Evolutionary conservation across 2,888 invertebrate genomes (phyloP), one percentile per base, ranked within the genome.

Genomic region (Amblyjoppa fuscipennis): DNA sequence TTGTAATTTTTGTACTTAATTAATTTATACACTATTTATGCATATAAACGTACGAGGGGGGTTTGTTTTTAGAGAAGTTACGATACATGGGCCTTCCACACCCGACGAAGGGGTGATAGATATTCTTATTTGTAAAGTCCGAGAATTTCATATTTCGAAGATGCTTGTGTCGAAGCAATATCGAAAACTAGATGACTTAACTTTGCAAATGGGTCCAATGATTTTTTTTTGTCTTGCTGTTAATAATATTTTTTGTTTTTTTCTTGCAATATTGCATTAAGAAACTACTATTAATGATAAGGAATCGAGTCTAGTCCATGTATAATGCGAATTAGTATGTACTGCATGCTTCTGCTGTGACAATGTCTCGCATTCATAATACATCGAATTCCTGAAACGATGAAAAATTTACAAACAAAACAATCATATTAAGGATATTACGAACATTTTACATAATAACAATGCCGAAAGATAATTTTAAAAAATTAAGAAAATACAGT

Each of bases 261-360:
- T 90, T 88, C 87, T 91, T 90, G 91, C 90, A 91, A 91, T 90
- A 90, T 91, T 89, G 89, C 91, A 91, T 87, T 89, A 89, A 89
- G 85, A 91, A 89, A 89, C 88, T 92, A 91, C 88, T 91, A 91
- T 90, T 92, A 92, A 92, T 89, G 90, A 91, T 94, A 93, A 94
- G 93, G 92, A 94, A 93, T 94, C 92, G 90, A 93, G 91, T 94
- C 94, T 94, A 94, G 94, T 94, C 94, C 93, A 93, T 91, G 93
- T 92, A 92, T 91, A 90, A 93, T 92, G 91, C 92, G 92, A 93
- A 92, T 91, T 91, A 87, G 89, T 90, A 90, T 71, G 90, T 91
- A 90, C 89, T 81, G 75, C 73, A 90, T 93, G 93, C 93, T 92
- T 92, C 90, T 89, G 92, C 91, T 91, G 93, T 93, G 91, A 92